These are phyloP conservation scores for Condylura cristata DNA, from an alignment of 2,113 vertebrate species.

Conservation along the genomic window DNA sequence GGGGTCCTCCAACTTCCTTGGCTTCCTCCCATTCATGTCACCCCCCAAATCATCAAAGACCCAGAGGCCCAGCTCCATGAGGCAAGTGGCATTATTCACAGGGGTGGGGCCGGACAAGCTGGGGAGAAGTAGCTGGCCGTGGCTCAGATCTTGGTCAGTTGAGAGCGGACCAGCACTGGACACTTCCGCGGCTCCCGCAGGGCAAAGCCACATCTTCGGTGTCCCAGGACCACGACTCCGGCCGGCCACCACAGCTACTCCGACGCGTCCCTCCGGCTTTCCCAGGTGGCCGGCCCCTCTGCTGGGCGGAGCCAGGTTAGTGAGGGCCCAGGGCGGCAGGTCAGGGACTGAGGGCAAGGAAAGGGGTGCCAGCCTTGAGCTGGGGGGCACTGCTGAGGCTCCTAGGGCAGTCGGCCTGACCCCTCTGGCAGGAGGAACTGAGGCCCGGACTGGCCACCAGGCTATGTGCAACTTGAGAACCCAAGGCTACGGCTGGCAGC, in stretches of 20 bases:
- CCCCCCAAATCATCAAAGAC: constrained; percentile 45
- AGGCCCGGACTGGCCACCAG: not conserved
- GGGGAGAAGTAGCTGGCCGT: not conserved
- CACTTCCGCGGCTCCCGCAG: not conserved
- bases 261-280: not conserved
- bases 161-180: not conserved
- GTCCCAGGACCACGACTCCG: not conserved
- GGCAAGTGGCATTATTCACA: constrained; percentile 68
- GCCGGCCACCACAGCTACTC: not conserved
- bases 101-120: constrained; percentile 51
- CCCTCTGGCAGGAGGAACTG: not conserved
- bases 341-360: not conserved
- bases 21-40: not conserved
- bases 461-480: not conserved
- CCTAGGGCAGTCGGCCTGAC: not conserved
- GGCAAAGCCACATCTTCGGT: fast-evolving
- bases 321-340: not conserved
- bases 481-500: not conserved
- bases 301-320: constrained; percentile 50
- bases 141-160: constrained; percentile 36
- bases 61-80: not conserved
- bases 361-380: not conserved
- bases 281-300: not conserved
- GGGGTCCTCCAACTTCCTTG: not conserved
- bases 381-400: not conserved